Conservation (phyloP, 2,113 vertebrate species). For the Etheostoma cragini region DNA sequence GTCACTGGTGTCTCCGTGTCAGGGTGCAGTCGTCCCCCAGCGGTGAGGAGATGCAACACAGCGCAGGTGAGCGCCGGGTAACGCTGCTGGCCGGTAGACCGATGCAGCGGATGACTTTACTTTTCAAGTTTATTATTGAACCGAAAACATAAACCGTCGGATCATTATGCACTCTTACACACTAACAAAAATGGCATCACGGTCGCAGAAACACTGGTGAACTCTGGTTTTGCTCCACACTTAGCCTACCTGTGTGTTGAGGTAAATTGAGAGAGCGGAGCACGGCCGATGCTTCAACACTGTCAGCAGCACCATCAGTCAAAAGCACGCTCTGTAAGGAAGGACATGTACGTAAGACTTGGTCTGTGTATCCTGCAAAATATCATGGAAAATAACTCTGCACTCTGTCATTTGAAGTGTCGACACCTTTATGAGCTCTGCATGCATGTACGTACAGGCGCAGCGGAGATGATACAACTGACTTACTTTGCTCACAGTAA, state of each 20-base stretch:
- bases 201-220: not conserved
- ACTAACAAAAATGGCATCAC: not conserved
- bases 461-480: not conserved
- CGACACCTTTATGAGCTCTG: constrained; percentile 39
- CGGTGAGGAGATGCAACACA: constrained; percentile 52
- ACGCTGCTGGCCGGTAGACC: constrained; percentile 21
- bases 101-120: not conserved
- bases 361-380: constrained; percentile 1
- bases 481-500: constrained; percentile 72
- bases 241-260: constrained; percentile 73
- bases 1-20: constrained; percentile 27
- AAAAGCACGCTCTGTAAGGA: constrained; percentile 50
- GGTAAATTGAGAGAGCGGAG: constrained; percentile 76
- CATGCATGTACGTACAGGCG: constrained; percentile 32
- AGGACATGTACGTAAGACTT: constrained; percentile 8
- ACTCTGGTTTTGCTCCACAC: not conserved
- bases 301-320: constrained; percentile 40
- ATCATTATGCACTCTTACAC: not conserved
- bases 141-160: too few relatives aligned
- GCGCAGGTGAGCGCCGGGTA: constrained; percentile 63
- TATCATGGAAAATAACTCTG: constrained; percentile 10
- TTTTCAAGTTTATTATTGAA: not conserved
- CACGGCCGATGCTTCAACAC: constrained; percentile 44
- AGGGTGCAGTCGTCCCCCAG: constrained; percentile 69
- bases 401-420: constrained; percentile 13